These are phyloP conservation scores for Dallia pectoralis DNA, from an alignment of 2,797 vertebrate species.

Conservation along the genomic window DNA sequence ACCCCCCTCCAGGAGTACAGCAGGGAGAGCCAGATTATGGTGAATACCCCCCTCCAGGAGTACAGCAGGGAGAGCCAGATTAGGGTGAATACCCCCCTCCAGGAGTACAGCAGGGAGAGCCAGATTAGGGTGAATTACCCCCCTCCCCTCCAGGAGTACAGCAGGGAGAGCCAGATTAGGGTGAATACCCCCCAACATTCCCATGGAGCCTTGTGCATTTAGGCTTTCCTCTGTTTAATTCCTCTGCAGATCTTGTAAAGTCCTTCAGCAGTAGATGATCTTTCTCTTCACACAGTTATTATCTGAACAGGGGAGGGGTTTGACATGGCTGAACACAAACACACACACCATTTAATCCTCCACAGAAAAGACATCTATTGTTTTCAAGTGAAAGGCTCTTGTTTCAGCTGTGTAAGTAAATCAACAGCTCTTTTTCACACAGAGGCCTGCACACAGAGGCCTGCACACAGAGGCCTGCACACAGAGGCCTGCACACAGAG, in stretches of 20 bases:
- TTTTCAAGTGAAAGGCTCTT: conserved; percentile 67
- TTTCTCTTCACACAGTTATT: conserved; percentile 63
- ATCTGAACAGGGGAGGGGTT: conserved; percentile 47
- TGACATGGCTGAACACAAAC: conserved; percentile 43
- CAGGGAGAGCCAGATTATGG: conserved; percentile 47
- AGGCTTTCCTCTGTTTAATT: conserved; percentile 63
- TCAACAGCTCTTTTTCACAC: conserved; percentile 64
- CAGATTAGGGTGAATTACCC: too few relatives aligned
- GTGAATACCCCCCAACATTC: conserved; percentile 73
- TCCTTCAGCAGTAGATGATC: conserved; percentile 66
- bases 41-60: too few relatives aligned
- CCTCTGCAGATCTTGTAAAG: conserved; percentile 70
- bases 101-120: too few relatives aligned
- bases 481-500: too few relatives aligned
- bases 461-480: too few relatives aligned
- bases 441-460: conserved; percentile 37
- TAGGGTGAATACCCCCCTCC: too few relatives aligned
- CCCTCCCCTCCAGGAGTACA: too few relatives aligned
- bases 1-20: too few relatives aligned
- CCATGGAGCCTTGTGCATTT: conserved; percentile 65
- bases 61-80: conserved; percentile 57
- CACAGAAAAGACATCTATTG: conserved; percentile 64
- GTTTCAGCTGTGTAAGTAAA: conserved; percentile 68
- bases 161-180: conserved; percentile 62
- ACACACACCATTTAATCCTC: conserved; percentile 55